Base-by-base conservation (phyloP, 2,113 vertebrate species). In the Equus quagga region DNA sequence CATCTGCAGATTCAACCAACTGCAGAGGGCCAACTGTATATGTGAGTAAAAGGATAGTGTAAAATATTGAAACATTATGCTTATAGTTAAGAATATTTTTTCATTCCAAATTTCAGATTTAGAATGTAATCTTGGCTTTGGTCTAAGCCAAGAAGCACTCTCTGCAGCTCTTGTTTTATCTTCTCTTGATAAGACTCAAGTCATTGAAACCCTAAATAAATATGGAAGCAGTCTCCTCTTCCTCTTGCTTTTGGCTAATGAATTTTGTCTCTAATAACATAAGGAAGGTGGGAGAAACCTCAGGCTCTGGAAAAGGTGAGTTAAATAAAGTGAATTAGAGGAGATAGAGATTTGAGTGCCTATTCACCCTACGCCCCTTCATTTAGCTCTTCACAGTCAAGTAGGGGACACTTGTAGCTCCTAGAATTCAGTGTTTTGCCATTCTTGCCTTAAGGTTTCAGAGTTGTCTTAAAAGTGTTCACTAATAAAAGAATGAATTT, bases 401-500 rank as follows among this genome's bases (percentile, higher is more conserved):
- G 89, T 51, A 89, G 21, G 51, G 9, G 62, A 18, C 44, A 70
- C 7, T 8, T 15, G 1, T 28, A 54, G 67, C 44, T 80, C 65
- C 28, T 64, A 36, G 46, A 89, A 89, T 69, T n/a, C 41, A 33
- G 31, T 19, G 2, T 23, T 80, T 65, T 65, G 36, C 54, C 3
- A 9, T 56, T 76, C 54, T 41, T 95, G 91, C 82, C 91, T 90
- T n/a, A 31, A 56, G 84, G 14, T 80, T 96, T 90, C 60, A 76
- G 14, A 5, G 4, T 67, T 90, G 7, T 67, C 54, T 96, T 85
- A 49, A 97, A 95, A 95, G 44, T 58, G 12, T 31, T 81, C 82
- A 54, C 93, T 95, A 81, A 72, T 33, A 24, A 96, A 97, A 87
- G 56, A 93, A 81, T 65, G 60, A 97, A 80, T 76, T 97, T 82